A percentile compares a stretch with the other conserved stretches of the same genome.
Conservation (phyloP, 30 jellyfish, hydroid and myxozoan species). For the Clytia hemisphaerica region DNA sequence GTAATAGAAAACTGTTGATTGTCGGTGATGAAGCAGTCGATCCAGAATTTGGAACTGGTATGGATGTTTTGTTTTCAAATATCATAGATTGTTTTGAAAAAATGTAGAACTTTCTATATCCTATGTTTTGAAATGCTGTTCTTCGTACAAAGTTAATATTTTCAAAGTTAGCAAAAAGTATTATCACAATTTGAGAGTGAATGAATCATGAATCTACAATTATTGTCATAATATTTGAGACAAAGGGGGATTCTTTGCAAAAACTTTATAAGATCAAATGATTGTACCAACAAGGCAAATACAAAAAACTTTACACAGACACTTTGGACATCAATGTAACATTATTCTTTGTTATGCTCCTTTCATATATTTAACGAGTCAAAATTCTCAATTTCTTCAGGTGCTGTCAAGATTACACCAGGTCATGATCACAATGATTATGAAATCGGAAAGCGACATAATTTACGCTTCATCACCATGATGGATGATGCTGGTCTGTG, state of each 20-base stretch:
- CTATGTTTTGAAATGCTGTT: too few species aligned
- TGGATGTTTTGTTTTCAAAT: background rate
- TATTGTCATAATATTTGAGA: too few species aligned
- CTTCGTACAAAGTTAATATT: constrained; percentile 12
- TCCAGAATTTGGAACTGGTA: constrained; percentile 99
- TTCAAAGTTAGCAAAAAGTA: too few species aligned
- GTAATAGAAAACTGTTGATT: constrained; percentile 74
- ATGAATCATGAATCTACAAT: too few species aligned
- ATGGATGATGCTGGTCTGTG: constrained; percentile 85
- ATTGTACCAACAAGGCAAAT: background rate
- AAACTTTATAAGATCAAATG: background rate
- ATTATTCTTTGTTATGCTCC: background rate
- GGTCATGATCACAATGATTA: constrained; percentile 97
- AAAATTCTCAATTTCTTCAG: constrained; percentile 30
- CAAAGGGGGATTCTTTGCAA: too few species aligned
- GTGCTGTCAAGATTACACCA: constrained; percentile 97
- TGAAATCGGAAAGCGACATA: constrained; percentile 83
- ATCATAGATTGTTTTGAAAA: background rate
- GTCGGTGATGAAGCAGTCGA: constrained; percentile 96
- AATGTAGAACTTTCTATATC: too few species aligned
- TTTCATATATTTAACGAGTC: background rate
- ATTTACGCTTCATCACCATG: constrained; percentile 70
- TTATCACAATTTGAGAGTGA: too few species aligned
- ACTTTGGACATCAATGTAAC: background rate
- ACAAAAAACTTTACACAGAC: background rate